Evolutionary conservation across 2,113 vertebrate species (phyloP).

Genomic region (Colaptes auratus): DNA sequence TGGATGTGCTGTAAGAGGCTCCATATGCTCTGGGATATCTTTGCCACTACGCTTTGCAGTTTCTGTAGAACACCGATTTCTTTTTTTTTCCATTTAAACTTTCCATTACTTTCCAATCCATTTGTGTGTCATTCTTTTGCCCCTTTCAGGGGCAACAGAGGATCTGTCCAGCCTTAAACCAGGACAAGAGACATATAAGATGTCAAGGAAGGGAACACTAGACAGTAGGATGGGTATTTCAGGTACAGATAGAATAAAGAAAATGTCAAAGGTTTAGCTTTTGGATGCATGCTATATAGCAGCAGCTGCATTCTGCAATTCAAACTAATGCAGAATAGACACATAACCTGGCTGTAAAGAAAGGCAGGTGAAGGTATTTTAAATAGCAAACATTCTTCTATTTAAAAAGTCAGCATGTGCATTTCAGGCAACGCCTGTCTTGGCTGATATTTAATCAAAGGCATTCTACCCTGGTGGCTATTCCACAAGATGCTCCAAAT

Average conservation of each 20-base stretch:
- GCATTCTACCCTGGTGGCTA: neutral
- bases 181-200: neutral
- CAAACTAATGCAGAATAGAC: constrained; percentile 28
- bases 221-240: neutral
- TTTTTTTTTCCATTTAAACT: no score
- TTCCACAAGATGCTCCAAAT: neutral
- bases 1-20: no score
- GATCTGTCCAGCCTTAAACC: no score
- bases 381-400: neutral
- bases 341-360: neutral
- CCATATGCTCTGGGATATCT: no score
- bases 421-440: neutral
- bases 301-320: constrained; percentile 21
- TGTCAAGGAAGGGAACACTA: neutral
- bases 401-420: neutral
- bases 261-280: neutral
- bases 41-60: no score
- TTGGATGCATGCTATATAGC: neutral
- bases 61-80: no score
- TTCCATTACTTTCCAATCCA: no score
- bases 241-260: neutral
- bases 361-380: neutral
- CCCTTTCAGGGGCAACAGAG: no score
- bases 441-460: constrained; percentile 36
- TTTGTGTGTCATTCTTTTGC: no score